Evolutionary conservation across 2,888 invertebrate species (phyloP).

Genomic region (Caenorhabditis sp.): DNA sequence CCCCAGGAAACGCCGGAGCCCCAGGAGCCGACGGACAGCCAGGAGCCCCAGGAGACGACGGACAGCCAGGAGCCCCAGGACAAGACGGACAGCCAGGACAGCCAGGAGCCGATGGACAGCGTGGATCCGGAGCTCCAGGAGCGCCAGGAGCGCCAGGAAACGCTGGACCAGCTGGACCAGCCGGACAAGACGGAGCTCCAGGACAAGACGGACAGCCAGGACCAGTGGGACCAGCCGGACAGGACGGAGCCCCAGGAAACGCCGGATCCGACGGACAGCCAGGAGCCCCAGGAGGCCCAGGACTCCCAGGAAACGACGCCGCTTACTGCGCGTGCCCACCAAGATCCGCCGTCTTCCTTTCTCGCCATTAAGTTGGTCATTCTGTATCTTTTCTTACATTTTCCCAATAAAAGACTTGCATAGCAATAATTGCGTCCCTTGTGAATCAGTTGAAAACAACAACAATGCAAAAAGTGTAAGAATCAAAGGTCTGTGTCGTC

Average conservation of each 20-base stretch:
- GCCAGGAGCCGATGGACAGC: constrained; percentile 67
- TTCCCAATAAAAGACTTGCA: constrained; percentile 51
- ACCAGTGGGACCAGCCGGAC: constrained; percentile 66
- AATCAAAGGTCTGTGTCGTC: constrained; percentile 27
- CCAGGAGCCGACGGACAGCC: constrained; percentile 68
- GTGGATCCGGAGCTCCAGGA: constrained; percentile 59
- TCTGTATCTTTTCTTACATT: neutral
- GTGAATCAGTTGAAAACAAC: neutral
- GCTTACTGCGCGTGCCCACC: constrained; percentile 69
- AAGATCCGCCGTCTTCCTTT: constrained; percentile 61
- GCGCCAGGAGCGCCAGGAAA: constrained; percentile 66
- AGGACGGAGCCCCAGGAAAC: constrained; percentile 48
- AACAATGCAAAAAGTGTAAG: constrained; percentile 2
- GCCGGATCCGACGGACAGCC: constrained; percentile 59
- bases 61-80: constrained; percentile 67
- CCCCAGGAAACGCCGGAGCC: constrained; percentile 64
- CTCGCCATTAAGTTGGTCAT: constrained; percentile 40
- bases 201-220: constrained; percentile 63
- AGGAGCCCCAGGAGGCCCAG: constrained; percentile 56
- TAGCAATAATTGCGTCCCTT: constrained; percentile 32
- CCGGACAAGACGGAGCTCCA: constrained; percentile 59
- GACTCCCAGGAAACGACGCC: constrained; percentile 62
- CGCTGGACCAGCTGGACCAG: constrained; percentile 63
- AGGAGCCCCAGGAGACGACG: constrained; percentile 70
- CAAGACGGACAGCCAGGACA: constrained; percentile 64